Evolutionary conservation across 2,888 invertebrate species (phyloP), one percentile per base, ranked within the genome.

Genomic region (Pteria penguin): DNA sequence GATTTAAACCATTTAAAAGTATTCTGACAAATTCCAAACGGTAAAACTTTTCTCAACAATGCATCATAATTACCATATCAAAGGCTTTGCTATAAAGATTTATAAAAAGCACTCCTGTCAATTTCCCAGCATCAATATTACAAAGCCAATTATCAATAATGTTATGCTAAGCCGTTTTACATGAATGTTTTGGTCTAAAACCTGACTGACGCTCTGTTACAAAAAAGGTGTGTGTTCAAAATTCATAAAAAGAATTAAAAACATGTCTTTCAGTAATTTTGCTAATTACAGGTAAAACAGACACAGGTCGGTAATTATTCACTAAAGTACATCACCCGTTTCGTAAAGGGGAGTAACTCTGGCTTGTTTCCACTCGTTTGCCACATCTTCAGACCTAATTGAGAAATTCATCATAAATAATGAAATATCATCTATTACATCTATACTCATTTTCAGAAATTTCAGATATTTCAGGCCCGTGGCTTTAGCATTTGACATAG

Each of bases 161-260:
- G 22, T 36, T n/a, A 63, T 54, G 32, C 27, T 55, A 33, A 33
- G 72, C 57, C 27, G 72, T 72, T 61, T 65, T 57, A 63, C 65
- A 72, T 22, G 45, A 36, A 14, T 36, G 45, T 36, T 36, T 36
- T 11, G 45, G 45, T 36, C 45, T 5, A 36, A 36, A 63, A 65
- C 72, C 55, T 61, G 61, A 70, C 45, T 60, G 33, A 60, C 60
- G n/a, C 11, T 14, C 52, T 36, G 36, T 69, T n/a, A 69, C 60
- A 24, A 60, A 29, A 26, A n/a, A 8, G 11, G 58, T 36, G 5
- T 4, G 0, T 22, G 27, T n/a, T 26, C 58, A 32, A 22, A 29
- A 54, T 31, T 70, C 70, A 62, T 61, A 70, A 70, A 70, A 70
- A 31, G 52, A 1, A 61, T 29, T 70, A 5, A 45, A 70, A 70